Base-by-base conservation (phyloP, 2,113 vertebrate genomes). In the Prochilodus magdalenae region DNA sequence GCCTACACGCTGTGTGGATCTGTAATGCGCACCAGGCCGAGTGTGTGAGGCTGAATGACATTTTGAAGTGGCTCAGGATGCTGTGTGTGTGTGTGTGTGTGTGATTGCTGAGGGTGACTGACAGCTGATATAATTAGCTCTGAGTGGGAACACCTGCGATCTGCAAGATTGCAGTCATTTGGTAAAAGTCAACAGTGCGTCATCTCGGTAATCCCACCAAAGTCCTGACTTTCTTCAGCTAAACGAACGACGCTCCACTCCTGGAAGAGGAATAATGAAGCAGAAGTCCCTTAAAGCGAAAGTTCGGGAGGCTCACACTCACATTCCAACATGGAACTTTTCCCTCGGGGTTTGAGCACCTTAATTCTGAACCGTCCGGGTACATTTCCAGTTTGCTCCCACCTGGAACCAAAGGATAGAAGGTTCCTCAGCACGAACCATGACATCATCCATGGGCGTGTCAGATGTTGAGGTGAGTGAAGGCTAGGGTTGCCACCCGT, bases 31-130 rank as follows among this genome's bases (percentile, higher is more conserved):
- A 12, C 8, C 57, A 13, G 57, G 57, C 57, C 24, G 77, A 79
- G 71, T 77, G 74, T 30, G 74, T 53, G 49, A 60, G 69, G 14
- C 57, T 80, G 27, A 67, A 59, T 74, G 73, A 76, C 73, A 73
- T 30, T 88, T 88, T 90, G 85, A 92, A 88, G 88, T 89, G 92
- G 73, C 83, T 70, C 85, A 88, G 89, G 84, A 26, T 76, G 87
- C 49, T 27, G 70, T 30, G 70, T 36, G 36, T 36, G 36, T 44
- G 40, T 44, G 40, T 44, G 49, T 27, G 70, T 30, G 70, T 66
- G 71, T 81, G 59, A 80, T 0, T 73, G 83, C 85, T 53, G 71
- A 53, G 79, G 36, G 49, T 65, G 79, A 74, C 18, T 81, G 79
- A 81, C n/a, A 84, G 70, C 27, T 66, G 47, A 81, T 81, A 60